Base-by-base conservation (phyloP, 2,888 invertebrate species). In the Congeria kusceri region DNA sequence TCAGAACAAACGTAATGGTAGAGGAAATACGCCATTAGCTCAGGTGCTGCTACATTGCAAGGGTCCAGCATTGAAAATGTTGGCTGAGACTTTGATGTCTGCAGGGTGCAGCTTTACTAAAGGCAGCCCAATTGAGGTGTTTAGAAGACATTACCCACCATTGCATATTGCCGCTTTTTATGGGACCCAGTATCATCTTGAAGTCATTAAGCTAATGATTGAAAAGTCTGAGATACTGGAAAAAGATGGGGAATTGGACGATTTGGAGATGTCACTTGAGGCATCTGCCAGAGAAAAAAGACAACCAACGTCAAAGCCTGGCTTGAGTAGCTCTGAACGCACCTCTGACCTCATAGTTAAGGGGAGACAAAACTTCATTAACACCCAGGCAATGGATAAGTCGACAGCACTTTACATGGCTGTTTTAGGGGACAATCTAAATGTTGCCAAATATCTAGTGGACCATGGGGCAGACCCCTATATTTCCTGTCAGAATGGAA, bases 341-440 rank as follows among this genome's bases (percentile, higher is more conserved):
- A 53, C 62, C 4, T 57, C 69, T 20, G 74, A 79, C 63, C 61
- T 83, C 23, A 47, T 62, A 0, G 61, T 62, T 46, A 70, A 67
- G 44, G 79, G 63, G 27, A 57, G 64, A 32, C 74, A 73, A 29
- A 56, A 61, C 18, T 66, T 84, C 53, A 56, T 84, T 4, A 84
- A 84, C 58, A 71, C 73, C 20, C 72, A 75, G 53, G 84, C 86
- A 15, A 25, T 80, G 1, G 84, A 85, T 62, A 79, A 76, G 3
- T 83, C 84, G 3, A 83, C 86, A 57, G 84, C 85, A 18, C 64
- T 87, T n/a, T 77, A 84, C 32, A 86, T 86, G 85, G 80, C 87
- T 0, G 85, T 82, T 9, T 76, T 80, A 46, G 82, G 84, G 15
- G 86, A 85, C 11, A 81, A 81, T 53, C 13, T 85, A 1, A 47